Percentiles rank a stretch among this genome's conserved stretches.
Conservation (phyloP, 2,113 vertebrate species). For the Nesoenas mayeri region DNA sequence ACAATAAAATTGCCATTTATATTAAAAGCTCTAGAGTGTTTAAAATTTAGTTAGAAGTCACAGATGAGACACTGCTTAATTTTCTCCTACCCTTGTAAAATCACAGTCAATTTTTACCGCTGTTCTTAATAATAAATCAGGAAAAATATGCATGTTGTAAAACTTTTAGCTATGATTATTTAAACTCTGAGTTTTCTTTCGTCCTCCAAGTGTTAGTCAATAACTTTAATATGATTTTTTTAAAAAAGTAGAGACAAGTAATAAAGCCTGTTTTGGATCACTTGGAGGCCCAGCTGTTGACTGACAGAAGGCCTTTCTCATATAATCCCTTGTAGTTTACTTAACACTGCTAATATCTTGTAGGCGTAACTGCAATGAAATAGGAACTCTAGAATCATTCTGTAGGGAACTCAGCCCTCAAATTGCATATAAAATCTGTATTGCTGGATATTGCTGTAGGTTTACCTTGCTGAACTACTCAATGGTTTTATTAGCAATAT, state of each 20-base stretch:
- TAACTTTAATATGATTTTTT: neutral
- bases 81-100: neutral
- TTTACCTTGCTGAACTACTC: neutral
- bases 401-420: neutral
- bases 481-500: neutral
- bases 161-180: neutral
- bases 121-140: neutral
- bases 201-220: neutral
- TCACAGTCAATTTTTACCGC: neutral
- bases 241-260: neutral
- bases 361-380: neutral
- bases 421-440: neutral
- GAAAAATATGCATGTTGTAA: neutral
- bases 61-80: neutral
- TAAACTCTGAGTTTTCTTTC: neutral
- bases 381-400: neutral
- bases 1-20: constrained; percentile 22
- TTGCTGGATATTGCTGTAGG: neutral
- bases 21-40: neutral
- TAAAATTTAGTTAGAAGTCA: neutral
- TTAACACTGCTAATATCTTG: neutral
- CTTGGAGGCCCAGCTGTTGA: neutral
- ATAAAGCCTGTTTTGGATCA: neutral
- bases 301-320: neutral
- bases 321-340: neutral